Evolutionary conservation across 2,113 vertebrate species (phyloP), one percentile per base, ranked within the genome.

Genomic region (Leucoraja erinaceus): DNA sequence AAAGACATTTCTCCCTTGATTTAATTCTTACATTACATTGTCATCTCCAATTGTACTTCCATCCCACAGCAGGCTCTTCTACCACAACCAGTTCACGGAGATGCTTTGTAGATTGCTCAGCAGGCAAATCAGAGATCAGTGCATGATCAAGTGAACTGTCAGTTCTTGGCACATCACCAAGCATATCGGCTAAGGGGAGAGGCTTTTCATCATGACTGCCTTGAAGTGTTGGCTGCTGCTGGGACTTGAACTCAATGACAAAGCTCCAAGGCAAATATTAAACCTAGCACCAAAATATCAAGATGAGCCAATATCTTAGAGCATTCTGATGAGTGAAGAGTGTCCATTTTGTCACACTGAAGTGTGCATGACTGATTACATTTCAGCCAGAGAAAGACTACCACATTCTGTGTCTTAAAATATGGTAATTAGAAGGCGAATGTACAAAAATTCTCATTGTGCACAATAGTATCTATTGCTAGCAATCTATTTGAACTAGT

Each of bases 221-320:
- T 88, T 61, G 56, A 28, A 86, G 25, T 86, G 83, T 63, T 61
- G 61, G 83, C 83, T 88, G 83, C 83, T 88, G 59, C 83, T 88
- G 83, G 59, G 59, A 88, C 59, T 63, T 33, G 59, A 86, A 88
- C 59, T 63, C 28, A 31, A 63, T 63, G 75, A 63, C 12, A 63
- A 86, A 86, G 14, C 59, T 63, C 59, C 10, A 31, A 88, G 5
- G 56, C 59, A 88, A 88, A 88, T 31, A 28, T 63, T 63, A 63
- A 88, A 88, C 8, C 12, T 31, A 63, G 59, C 83, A 63, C 83
- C 83, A 31, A 88, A 88, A 31, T 28, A 88, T 88, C 59, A 63
- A 88, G 83, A 63, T n/a, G 61, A 88, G 54, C 59, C 4, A 31
- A 88, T 63, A 63, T 88, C 61, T 88, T 33, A 63, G 59, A 86